Percentiles rank a stretch among this genome's conserved stretches.
Evolutionary conservation across 2,888 invertebrate genomes (phyloP).

Genomic region (Iselma pallidipennis): DNA sequence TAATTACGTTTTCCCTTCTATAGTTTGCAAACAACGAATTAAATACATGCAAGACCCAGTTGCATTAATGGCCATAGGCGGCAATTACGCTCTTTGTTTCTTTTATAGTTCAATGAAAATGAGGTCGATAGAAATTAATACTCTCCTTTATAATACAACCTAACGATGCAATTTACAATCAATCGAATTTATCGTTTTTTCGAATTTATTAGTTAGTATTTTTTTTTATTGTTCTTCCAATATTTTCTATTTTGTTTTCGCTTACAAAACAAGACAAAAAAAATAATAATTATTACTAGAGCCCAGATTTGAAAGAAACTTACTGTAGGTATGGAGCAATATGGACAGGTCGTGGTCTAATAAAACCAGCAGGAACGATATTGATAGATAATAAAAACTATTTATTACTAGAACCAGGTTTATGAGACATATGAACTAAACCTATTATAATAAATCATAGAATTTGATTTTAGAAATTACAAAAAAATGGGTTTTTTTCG

Average conservation of each 20-base stretch:
- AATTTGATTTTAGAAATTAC: no score
- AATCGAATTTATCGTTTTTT: neutral
- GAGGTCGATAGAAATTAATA: slow-evolving; percentile 41
- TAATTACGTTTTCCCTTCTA: neutral
- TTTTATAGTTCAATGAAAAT: slow-evolving; percentile 45
- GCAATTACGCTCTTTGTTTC: slow-evolving; percentile 42
- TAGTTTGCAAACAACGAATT: slow-evolving; percentile 14
- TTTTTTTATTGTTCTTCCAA: no score
- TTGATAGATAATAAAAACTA: neutral
- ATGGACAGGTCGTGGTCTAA: neutral
- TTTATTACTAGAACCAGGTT: neutral
- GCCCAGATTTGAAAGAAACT: neutral
- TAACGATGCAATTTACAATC: slow-evolving; percentile 16
- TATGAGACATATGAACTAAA: neutral
- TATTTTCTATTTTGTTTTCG: no score
- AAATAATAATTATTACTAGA: no score
- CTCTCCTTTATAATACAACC: slow-evolving; percentile 22
- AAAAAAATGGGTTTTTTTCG: no score
- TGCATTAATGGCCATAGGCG: slow-evolving; percentile 42
- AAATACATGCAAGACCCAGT: slow-evolving; percentile 40
- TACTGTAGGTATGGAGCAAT: neutral
- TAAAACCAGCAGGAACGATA: neutral
- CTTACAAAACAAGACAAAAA: no score
- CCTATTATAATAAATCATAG: neutral
- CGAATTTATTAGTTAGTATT: no score